Conservation (phyloP, 1,140 invertebrate genomes). For the Lordiphosa mommai region DNA sequence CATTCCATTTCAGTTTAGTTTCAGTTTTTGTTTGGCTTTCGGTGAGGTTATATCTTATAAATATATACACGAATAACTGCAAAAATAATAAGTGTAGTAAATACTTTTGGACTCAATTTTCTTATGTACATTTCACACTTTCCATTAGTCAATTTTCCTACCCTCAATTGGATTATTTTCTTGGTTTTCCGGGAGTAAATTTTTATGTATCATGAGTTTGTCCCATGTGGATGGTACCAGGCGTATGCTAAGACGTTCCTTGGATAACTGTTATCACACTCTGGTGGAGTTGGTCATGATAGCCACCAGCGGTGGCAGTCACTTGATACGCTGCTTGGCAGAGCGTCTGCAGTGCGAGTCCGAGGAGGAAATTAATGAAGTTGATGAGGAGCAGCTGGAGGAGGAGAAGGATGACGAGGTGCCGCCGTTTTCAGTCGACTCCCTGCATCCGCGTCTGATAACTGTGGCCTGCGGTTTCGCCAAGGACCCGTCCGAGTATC, state of each 20-base stretch:
- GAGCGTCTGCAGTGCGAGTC: neutral
- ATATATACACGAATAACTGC: neutral
- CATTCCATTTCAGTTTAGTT: neutral
- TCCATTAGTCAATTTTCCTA: neutral
- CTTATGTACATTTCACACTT: neutral
- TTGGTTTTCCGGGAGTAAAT: neutral
- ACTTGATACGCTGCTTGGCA: neutral
- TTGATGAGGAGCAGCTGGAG: neutral
- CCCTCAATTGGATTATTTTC: neutral
- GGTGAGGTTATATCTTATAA: neutral
- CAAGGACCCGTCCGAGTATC: constrained; percentile 25
- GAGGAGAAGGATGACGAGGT: neutral
- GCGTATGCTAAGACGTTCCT: constrained; percentile 6
- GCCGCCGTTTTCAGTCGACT: neutral
- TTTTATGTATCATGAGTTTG: neutral
- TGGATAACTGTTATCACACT: constrained; percentile 6
- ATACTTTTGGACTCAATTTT: neutral
- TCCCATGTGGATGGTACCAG: constrained; percentile 13
- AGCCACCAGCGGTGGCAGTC: neutral
- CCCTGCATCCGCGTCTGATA: constrained; percentile 23
- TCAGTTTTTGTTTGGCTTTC: constrained; percentile 4
- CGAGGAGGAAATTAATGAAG: neutral
- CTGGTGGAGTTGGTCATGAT: constrained; percentile 1
- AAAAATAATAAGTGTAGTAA: neutral
- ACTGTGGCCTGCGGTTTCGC: constrained; percentile 48